Evolutionary conservation across 1,140 invertebrate genomes (phyloP).

Genomic region (Tetragonula clypearis): DNA sequence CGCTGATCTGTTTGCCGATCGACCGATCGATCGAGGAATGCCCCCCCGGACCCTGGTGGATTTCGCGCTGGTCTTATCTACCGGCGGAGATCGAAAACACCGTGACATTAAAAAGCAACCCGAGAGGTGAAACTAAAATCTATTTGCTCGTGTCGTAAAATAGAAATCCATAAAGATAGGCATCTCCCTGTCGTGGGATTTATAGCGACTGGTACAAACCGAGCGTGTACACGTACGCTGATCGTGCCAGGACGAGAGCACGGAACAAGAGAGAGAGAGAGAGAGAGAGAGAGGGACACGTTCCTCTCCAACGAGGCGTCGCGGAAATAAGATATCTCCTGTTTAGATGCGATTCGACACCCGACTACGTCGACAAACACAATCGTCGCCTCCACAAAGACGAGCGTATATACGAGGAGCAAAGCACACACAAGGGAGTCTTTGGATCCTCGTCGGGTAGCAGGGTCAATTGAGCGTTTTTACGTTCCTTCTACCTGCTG

Average conservation of each 20-base stretch:
- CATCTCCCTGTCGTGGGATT: slow-evolving; percentile 30
- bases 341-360: slow-evolving; percentile 62
- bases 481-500: slow-evolving; percentile 64
- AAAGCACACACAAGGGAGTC: slow-evolving; percentile 57
- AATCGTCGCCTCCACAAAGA: slow-evolving; percentile 71
- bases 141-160: slow-evolving; percentile 39
- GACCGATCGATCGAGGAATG: not conserved
- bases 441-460: slow-evolving; percentile 20
- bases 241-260: not conserved
- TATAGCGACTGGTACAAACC: slow-evolving; percentile 20
- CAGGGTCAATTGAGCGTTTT: slow-evolving; percentile 62
- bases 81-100: not conserved
- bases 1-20: not conserved
- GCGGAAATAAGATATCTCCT: slow-evolving; percentile 67
- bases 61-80: not conserved
- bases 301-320: slow-evolving; percentile 47
- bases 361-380: slow-evolving; percentile 59
- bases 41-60: not conserved
- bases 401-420: slow-evolving; percentile 42
- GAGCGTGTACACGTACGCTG: not conserved
- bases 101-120: slow-evolving; percentile 12
- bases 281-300: slow-evolving; percentile 17
- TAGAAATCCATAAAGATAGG: slow-evolving; percentile 30
- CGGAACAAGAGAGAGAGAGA: not conserved
- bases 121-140: slow-evolving; percentile 10